Evolutionary conservation across 2,888 invertebrate genomes (phyloP), one percentile per base, ranked within the genome.

Genomic region (Chaetogeoica ovagalla): DNA sequence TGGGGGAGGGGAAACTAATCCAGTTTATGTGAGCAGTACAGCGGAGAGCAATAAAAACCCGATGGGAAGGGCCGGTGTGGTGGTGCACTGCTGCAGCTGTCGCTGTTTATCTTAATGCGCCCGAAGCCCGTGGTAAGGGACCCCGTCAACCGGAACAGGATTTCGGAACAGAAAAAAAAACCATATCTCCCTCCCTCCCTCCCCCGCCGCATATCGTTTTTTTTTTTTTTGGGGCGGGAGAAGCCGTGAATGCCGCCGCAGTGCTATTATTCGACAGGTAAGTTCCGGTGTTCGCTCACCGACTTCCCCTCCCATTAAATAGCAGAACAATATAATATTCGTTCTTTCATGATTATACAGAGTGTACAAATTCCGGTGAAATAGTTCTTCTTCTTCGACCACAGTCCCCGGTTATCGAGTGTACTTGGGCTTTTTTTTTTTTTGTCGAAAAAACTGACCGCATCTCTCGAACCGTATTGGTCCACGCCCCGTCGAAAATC

Each of bases 61-160:
- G 52, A 79, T 57, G 57, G 39, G n/a, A n/a, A n/a, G 75, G 79
- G 69, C 63, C 57, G 62, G 79, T 52, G 52, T 55, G 63, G 30
- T 30, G 55, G 30, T 17, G 48, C 48, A 3, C 13, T 15, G 70
- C 55, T 63, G 79, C 79, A 79, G 79, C 79, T 79, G 79, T 60
- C 30, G 30, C 71, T 62, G 57, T 71, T 79, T 79, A 79, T 79
- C 63, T 55, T 70, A 57, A 63, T 79, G 70, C 69, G 23, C 77
- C 43, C 7, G 62, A 62, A 77, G 62, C 57, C 79, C 57, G 70
- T 79, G n/a, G n/a, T 63, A 79, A 71, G 70, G 79, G 79, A 63
- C 23, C 30, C 55, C 71, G 62, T 71, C 70, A 55, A 79, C 79
- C 79, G 79, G 79, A 79, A 79, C 79, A 70, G 79, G 71, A 79